Conservation (phyloP, 2,797 vertebrate species). For the Petrocephalus sullivani region DNA sequence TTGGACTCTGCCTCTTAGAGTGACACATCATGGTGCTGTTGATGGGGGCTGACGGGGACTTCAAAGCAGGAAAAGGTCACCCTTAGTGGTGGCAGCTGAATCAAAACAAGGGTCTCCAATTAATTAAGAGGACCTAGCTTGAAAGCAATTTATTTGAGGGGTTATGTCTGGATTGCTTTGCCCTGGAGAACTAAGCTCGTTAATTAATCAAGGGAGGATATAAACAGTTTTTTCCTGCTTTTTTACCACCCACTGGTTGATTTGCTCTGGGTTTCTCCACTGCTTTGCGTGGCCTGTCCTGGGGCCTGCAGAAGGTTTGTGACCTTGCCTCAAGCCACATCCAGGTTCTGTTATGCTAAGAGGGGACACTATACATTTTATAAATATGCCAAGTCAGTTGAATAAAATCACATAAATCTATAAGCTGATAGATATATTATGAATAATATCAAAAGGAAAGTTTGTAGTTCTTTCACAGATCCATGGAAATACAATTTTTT, state of each 20-base stretch:
- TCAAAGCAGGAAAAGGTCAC: conserved; percentile 10
- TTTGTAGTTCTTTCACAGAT: background rate
- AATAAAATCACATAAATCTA: background rate
- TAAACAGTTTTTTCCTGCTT: background rate
- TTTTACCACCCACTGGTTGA: background rate
- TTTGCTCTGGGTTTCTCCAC: background rate
- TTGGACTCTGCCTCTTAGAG: background rate
- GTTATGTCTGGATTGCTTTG: background rate
- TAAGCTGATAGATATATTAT: background rate
- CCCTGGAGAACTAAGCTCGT: background rate
- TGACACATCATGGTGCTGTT: background rate
- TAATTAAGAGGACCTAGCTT: background rate
- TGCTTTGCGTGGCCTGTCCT: background rate
- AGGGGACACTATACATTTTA: background rate
- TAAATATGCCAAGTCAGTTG: background rate
- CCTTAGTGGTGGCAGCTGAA: background rate
- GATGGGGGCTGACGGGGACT: background rate
- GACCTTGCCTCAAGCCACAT: background rate
- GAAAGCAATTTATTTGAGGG: conserved; percentile 1
- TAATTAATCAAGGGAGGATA: conserved; percentile 10
- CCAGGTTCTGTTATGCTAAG: background rate
- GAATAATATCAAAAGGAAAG: background rate
- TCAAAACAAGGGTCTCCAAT: background rate
- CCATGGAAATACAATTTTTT: background rate
- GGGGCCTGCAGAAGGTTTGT: background rate